phyloP scores from a whole-genome alignment of 1,140 invertebrate genomes.

The Diorhabda sublineata region DNA sequence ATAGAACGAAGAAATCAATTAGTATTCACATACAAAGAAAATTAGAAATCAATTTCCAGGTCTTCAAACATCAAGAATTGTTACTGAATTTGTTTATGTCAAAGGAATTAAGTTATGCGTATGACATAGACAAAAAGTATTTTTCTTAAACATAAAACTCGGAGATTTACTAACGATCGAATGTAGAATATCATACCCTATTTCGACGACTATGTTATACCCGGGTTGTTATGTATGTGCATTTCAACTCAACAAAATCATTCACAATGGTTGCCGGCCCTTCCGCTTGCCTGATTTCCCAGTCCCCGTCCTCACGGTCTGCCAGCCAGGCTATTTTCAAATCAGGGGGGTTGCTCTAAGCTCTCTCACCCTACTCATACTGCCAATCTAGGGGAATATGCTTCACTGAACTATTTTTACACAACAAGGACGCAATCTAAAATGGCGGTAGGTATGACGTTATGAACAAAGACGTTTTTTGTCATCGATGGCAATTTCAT shows the following conservation, averaged over 20 bases:
- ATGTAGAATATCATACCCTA: neutral
- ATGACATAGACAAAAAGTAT: too few species aligned
- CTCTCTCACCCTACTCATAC: conserved; percentile 35
- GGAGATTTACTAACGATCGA: too few species aligned
- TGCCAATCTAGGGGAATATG: conserved; percentile 41
- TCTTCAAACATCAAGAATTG: too few species aligned
- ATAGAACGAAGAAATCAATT: too few species aligned
- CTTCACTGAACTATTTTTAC: conserved; percentile 43
- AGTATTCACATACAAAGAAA: too few species aligned
- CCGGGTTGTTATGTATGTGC: conserved; percentile 13
- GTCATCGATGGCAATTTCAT: conserved; percentile 8
- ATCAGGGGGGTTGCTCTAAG: conserved; percentile 20
- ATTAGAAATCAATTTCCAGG: too few species aligned
- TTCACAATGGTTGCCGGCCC: conserved; percentile 33
- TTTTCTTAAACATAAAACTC: too few species aligned
- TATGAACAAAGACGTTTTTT: conserved; percentile 19
- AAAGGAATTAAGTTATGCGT: too few species aligned
- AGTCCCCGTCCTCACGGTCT: conserved; percentile 17
- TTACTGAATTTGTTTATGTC: too few species aligned
- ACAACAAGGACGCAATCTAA: conserved; percentile 37
- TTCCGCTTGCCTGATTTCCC: conserved; percentile 32
- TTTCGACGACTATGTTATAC: neutral
- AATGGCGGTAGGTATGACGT: conserved; percentile 30
- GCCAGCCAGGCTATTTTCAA: conserved; percentile 15
- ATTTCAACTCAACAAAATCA: conserved; percentile 21